phyloP scores from a whole-genome alignment of 1,140 invertebrate genomes.

The Tetranychus urticae region DNA sequence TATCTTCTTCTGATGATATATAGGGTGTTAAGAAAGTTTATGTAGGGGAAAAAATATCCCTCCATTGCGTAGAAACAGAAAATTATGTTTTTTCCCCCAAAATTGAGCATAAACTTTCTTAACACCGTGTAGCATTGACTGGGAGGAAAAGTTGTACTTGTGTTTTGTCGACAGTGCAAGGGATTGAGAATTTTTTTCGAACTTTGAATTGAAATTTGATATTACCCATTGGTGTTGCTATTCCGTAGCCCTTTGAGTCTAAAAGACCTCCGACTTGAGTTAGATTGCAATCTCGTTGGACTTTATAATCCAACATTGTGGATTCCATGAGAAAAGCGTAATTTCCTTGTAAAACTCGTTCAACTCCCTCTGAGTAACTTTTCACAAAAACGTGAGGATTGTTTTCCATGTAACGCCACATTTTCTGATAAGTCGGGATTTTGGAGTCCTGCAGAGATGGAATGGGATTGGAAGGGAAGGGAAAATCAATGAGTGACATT shows the following conservation, averaged over 20 bases:
- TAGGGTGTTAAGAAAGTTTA: no score
- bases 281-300: conserved; percentile 23
- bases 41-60: no score
- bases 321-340: conserved; percentile 26
- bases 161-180: no score
- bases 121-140: no score
- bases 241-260: conserved; percentile 31
- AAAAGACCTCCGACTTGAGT: conserved; percentile 36
- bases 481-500: background rate
- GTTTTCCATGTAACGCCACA: conserved; percentile 16
- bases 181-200: no score
- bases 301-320: conserved; percentile 21
- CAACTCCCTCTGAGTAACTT: conserved; percentile 52
- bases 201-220: no score
- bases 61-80: no score
- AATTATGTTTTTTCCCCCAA: no score
- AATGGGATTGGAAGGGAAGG: background rate
- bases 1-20: no score
- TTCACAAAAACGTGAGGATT: conserved; percentile 19
- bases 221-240: conserved; percentile 17
- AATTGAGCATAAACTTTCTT: no score
- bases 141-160: no score
- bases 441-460: conserved; percentile 11
- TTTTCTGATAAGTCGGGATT: conserved; percentile 15
- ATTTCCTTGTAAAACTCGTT: conserved; percentile 39